Percentiles rank a stretch among this genome's conserved stretches.
phyloP scores from a whole-genome alignment of 2,797 vertebrate genomes.

The Syngnathus acus region DNA sequence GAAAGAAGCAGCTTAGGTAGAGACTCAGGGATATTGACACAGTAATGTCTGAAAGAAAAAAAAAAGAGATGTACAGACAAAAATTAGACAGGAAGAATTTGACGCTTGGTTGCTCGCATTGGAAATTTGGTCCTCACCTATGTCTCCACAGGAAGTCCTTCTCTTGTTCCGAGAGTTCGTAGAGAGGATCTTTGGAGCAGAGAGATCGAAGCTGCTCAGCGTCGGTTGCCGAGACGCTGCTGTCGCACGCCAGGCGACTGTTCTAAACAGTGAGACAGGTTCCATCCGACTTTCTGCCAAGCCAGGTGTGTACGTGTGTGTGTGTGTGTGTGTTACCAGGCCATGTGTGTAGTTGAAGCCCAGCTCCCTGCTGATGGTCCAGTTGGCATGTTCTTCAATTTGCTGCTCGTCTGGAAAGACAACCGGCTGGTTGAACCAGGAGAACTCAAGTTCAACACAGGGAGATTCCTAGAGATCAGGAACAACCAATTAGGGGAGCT shows the following conservation, averaged over 20 bases:
- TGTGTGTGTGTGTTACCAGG: slow-evolving; percentile 3
- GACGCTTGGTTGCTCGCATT: not conserved
- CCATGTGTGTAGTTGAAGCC: slow-evolving; percentile 57
- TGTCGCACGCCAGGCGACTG: slow-evolving; percentile 58
- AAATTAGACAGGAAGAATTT: not conserved
- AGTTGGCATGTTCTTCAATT: slow-evolving; percentile 65
- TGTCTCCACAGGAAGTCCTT: slow-evolving; percentile 72
- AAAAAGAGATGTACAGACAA: slow-evolving; percentile 3
- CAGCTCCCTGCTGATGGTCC: slow-evolving; percentile 64
- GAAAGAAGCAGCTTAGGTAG: slow-evolving; percentile 83
- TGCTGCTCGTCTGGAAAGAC: slow-evolving; percentile 61
- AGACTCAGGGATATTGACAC: slow-evolving; percentile 83
- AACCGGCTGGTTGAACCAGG: slow-evolving; percentile 57
- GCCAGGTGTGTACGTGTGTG: not conserved
- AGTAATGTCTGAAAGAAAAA: slow-evolving; percentile 72
- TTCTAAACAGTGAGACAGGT: slow-evolving; percentile 36
- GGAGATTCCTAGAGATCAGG: slow-evolving; percentile 54
- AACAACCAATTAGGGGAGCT: not conserved
- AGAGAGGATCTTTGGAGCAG: slow-evolving; percentile 62
- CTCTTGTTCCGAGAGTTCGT: slow-evolving; percentile 67
- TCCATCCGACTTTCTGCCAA: not conserved
- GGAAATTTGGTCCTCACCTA: slow-evolving; percentile 34
- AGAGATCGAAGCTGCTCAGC: slow-evolving; percentile 57
- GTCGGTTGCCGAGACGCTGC: slow-evolving; percentile 52
- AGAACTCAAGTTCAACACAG: slow-evolving; percentile 66